Evolutionary conservation across 2,797 vertebrate species (phyloP).

Genomic region (Amblyopsis hoosieri): DNA sequence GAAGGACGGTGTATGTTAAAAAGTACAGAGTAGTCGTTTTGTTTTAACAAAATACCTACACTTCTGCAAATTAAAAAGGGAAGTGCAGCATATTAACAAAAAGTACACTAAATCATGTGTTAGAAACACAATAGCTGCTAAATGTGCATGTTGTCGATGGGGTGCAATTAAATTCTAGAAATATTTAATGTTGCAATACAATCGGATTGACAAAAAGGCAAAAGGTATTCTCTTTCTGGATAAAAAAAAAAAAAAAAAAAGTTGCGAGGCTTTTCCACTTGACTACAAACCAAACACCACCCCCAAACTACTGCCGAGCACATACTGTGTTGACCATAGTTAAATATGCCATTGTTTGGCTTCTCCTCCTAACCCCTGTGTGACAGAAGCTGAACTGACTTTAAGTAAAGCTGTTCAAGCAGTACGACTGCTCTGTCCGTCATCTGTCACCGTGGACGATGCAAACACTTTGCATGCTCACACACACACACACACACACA

Average conservation of each 20-base stretch:
- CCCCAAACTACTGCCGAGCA: slow-evolving; percentile 8
- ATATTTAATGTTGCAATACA: not conserved
- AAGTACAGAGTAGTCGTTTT: not conserved
- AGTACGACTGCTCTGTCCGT: slow-evolving; percentile 28
- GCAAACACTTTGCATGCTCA: slow-evolving; percentile 10
- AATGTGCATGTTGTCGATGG: not conserved
- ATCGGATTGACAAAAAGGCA: not conserved
- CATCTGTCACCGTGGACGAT: slow-evolving; percentile 35
- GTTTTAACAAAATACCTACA: too few species aligned
- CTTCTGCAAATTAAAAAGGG: too few species aligned
- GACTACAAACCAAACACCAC: not conserved
- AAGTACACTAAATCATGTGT: too few species aligned
- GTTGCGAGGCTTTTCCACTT: too few species aligned
- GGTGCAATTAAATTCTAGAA: too few species aligned
- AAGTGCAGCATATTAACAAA: too few species aligned
- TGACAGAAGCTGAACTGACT: slow-evolving; percentile 32
- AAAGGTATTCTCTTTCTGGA: not conserved
- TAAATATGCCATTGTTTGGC: slow-evolving; percentile 41
- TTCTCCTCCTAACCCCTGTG: slow-evolving; percentile 36
- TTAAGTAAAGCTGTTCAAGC: slow-evolving; percentile 23
- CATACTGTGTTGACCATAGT: slow-evolving; percentile 37
- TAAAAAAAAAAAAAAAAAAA: too few species aligned
- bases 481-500: not conserved
- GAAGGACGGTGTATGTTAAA: not conserved
- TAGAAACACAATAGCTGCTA: not conserved